phyloP scores from a whole-genome alignment of 2,888 invertebrate species.

The Cosmopolites sordidus region DNA sequence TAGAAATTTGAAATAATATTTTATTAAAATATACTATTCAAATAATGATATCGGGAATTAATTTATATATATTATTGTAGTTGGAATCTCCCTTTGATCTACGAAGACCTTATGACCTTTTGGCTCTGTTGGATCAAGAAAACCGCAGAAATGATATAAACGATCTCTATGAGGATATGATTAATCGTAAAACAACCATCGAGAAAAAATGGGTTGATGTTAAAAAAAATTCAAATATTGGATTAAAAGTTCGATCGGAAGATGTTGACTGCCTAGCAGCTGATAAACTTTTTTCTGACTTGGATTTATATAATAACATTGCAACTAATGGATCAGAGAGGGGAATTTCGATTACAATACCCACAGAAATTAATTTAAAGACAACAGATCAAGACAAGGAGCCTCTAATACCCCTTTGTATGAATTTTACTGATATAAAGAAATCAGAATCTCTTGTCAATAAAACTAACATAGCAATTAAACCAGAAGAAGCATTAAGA shows the following conservation, averaged over 20 bases:
- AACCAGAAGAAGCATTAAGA: conserved; percentile 50
- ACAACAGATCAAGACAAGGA: conserved; percentile 33
- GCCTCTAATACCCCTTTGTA: conserved; percentile 41
- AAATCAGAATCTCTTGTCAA: conserved; percentile 25
- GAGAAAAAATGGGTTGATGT: conserved; percentile 57
- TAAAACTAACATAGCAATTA: conserved; percentile 26
- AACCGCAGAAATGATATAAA: conserved; percentile 60
- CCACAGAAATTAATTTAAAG: conserved; percentile 25
- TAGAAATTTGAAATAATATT: too few relatives aligned
- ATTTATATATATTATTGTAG: conserved; percentile 56
- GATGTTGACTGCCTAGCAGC: conserved; percentile 64
- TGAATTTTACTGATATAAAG: conserved; percentile 31
- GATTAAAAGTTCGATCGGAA: conserved; percentile 54
- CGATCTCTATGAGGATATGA: conserved; percentile 60
- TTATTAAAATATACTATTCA: too few relatives aligned
- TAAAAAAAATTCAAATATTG: conserved; percentile 59
- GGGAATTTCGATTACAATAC: conserved; percentile 45
- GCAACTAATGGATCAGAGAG: conserved; percentile 55
- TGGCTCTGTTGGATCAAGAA: conserved; percentile 74
- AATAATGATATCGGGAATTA: too few relatives aligned
- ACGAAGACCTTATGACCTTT: conserved; percentile 66
- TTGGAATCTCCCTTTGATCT: conserved; percentile 69
- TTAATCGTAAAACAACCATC: conserved; percentile 59
- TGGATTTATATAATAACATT: conserved; percentile 64
- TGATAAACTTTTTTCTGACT: conserved; percentile 59